Evolutionary conservation across 2,113 vertebrate species (phyloP).

Genomic region (Carassius gibelio): DNA sequence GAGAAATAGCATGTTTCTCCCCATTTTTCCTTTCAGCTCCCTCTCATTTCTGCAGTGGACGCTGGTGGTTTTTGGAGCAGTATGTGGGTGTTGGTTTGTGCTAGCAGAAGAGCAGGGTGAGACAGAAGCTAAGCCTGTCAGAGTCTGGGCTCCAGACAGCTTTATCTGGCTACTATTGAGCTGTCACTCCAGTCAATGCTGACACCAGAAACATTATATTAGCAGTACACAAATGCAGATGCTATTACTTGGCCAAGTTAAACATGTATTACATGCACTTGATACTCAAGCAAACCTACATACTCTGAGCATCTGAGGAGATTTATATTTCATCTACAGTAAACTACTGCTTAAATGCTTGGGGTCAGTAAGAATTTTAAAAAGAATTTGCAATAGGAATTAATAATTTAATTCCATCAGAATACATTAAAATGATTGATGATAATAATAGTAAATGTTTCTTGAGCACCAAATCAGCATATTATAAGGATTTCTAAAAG

Average conservation of each 20-base stretch:
- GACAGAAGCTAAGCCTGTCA: conserved; percentile 23
- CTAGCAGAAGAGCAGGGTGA: conserved; percentile 6
- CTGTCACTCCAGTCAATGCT: background rate
- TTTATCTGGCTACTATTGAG: conserved; percentile 18
- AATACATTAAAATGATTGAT: too few species aligned
- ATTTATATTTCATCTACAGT: too few species aligned
- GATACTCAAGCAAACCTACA: background rate
- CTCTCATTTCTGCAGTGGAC: background rate
- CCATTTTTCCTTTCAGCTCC: conserved; percentile 2
- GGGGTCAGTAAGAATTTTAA: background rate
- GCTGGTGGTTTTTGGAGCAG: background rate
- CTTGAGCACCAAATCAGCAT: too few species aligned
- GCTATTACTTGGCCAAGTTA: background rate
- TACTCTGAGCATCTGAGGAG: background rate
- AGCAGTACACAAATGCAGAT: background rate
- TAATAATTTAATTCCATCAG: background rate
- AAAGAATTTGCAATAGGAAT: background rate
- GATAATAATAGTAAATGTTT: too few species aligned
- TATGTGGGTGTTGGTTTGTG: conserved; percentile 4
- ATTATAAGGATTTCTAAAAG: too few species aligned
- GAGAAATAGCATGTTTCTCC: background rate
- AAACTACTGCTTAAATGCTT: background rate
- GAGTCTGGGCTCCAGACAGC: conserved; percentile 25
- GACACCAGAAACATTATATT: background rate
- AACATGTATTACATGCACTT: background rate